Conservation (phyloP, 35 echinoderm and acorn worm genomes). For the Chiridota heheva region DNA sequence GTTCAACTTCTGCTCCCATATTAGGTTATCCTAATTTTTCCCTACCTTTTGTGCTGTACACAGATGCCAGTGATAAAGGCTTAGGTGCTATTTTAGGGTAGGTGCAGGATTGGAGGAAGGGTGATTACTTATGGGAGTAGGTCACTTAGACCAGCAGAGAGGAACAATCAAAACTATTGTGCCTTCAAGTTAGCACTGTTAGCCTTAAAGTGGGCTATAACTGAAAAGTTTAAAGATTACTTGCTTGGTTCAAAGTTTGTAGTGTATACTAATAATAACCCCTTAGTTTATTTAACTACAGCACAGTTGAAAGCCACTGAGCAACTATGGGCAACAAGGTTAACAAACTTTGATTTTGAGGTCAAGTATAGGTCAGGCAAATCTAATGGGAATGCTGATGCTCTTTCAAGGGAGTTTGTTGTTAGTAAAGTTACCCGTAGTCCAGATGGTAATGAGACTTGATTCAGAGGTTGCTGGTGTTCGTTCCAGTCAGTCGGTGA, state of each 20-base stretch:
- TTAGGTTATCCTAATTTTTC: constrained; percentile 41
- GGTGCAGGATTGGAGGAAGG: constrained; percentile 24
- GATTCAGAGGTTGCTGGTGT: too few relatives aligned
- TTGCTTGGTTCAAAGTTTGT: too few relatives aligned
- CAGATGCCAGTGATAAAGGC: constrained; percentile 45
- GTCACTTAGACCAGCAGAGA: too few relatives aligned
- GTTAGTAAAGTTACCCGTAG: too few relatives aligned
- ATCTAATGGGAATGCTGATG: constrained; percentile 2
- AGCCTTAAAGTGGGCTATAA: too few relatives aligned
- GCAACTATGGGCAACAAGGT: neutral
- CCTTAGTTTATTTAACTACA: neutral
- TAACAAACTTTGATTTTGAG: neutral
- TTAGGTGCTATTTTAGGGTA: constrained; percentile 62
- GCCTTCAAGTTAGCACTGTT: too few relatives aligned
- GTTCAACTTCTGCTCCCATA: constrained; percentile 5
- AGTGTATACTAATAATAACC: neutral
- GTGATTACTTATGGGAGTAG: constrained; percentile 40
- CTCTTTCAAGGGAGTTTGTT: neutral
- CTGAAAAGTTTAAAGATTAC: too few relatives aligned
- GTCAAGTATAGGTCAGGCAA: neutral
- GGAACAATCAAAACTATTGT: too few relatives aligned
- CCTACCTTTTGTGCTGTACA: constrained; percentile 29
- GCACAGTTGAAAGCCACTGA: neutral
- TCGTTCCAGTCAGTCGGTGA: too few relatives aligned
- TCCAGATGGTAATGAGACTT: too few relatives aligned